phyloP scores from a whole-genome alignment of 2,888 invertebrate species.

The Arrhopalites spinosus region DNA sequence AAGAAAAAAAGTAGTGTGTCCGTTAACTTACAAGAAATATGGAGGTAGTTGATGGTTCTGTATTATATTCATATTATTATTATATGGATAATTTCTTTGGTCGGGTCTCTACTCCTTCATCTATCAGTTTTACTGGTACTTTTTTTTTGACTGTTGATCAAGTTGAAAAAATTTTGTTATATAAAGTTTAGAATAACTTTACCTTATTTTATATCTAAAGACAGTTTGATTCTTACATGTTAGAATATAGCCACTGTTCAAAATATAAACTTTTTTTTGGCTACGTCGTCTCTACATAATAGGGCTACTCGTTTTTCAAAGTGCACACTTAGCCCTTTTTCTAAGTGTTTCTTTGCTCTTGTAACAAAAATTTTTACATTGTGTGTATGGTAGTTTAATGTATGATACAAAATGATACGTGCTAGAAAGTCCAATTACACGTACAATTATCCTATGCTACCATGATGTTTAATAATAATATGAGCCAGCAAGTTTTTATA shows the following conservation, averaged over 20 bases:
- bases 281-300: neutral
- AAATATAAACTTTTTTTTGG: neutral
- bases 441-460: slow-evolving; percentile 24
- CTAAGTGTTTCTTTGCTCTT: slow-evolving; percentile 22
- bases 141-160: too few species aligned
- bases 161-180: too few species aligned
- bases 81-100: neutral
- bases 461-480: slow-evolving; percentile 27
- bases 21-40: neutral
- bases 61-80: neutral
- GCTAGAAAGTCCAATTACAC: slow-evolving; percentile 30
- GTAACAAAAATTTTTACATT: neutral
- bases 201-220: too few species aligned
- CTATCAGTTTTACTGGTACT: too few species aligned
- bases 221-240: too few species aligned
- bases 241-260: slow-evolving; percentile 4
- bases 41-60: neutral
- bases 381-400: too few species aligned
- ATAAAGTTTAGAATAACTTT: too few species aligned
- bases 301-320: slow-evolving; percentile 23
- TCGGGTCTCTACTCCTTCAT: neutral
- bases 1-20: neutral
- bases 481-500: neutral
- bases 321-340: slow-evolving; percentile 4
- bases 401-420: slow-evolving; percentile 34